A percentile compares a stretch with the other conserved stretches of the same genome.
These are phyloP conservation scores for Polyploca ridens DNA, from an alignment of 2,888 invertebrate species.

Conservation along the genomic window DNA sequence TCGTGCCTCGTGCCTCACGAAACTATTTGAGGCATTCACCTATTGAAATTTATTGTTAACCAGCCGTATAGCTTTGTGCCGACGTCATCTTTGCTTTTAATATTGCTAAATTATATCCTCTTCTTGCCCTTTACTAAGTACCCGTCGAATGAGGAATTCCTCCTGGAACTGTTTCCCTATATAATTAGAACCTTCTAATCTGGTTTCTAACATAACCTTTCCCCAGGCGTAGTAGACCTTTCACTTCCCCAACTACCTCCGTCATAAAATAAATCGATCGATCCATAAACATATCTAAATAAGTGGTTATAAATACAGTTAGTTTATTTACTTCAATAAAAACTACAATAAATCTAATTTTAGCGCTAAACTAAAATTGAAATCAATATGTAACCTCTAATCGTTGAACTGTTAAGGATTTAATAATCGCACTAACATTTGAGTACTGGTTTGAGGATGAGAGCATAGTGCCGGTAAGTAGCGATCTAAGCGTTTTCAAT, in stretches of 20 bases:
- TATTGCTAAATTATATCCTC: background rate
- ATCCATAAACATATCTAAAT: background rate
- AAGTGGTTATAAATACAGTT: slow-evolving; percentile 1
- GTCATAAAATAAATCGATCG: background rate
- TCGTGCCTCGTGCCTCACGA: slow-evolving; percentile 46
- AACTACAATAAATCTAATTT: slow-evolving; percentile 20
- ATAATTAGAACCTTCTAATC: background rate
- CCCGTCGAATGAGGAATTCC: no score
- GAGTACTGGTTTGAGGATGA: slow-evolving; percentile 26
- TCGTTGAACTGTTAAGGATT: slow-evolving; percentile 56
- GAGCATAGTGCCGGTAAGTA: slow-evolving; percentile 12
- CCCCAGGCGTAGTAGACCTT: background rate
- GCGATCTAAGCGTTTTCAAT: background rate
- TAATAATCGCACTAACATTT: slow-evolving; percentile 37
- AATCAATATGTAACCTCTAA: slow-evolving; percentile 52
- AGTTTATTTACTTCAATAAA: background rate
- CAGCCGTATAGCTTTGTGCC: background rate
- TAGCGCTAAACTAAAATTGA: slow-evolving; percentile 37
- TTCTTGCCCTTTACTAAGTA: background rate
- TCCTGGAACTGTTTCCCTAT: no score
- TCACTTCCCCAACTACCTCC: background rate
- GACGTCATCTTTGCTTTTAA: background rate
- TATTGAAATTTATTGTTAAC: slow-evolving; percentile 33
- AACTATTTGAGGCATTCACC: slow-evolving; percentile 49
- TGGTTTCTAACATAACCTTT: background rate